A percentile compares a stretch with the other conserved stretches of the same genome.
Conservation (phyloP, 2,797 vertebrate species). For the Oreortyx pictus region DNA sequence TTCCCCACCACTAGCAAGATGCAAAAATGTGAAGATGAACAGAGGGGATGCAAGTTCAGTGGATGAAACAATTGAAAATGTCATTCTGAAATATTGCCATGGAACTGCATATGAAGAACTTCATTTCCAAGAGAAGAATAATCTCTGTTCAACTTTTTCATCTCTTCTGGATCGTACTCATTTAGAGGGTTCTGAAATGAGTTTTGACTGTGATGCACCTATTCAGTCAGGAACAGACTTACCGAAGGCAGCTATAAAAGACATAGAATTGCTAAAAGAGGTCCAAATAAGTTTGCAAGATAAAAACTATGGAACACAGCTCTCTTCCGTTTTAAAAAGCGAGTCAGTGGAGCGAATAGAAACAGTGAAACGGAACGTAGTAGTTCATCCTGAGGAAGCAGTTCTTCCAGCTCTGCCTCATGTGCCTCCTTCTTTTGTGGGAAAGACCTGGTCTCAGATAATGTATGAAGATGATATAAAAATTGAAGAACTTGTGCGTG, state of each 20-base stretch:
- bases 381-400: constrained; percentile 73
- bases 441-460: constrained; percentile 90
- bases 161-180: constrained; percentile 72
- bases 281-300: constrained; percentile 83
- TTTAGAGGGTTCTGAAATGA: constrained; percentile 79
- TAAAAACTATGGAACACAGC: constrained; percentile 81
- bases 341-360: constrained; percentile 10
- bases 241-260: constrained; percentile 68
- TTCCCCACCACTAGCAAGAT: constrained; percentile 51
- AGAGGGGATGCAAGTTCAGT: constrained; percentile 70
- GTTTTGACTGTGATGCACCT: constrained; percentile 84
- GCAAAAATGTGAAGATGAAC: constrained; percentile 28
- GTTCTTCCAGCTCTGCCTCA: constrained; percentile 84
- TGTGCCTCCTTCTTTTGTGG: constrained; percentile 88
- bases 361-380: neutral
- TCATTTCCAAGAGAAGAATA: constrained; percentile 73
- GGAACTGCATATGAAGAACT: constrained; percentile 50
- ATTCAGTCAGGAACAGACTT: constrained; percentile 75
- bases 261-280: constrained; percentile 81
- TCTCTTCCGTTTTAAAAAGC: constrained; percentile 78
- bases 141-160: constrained; percentile 79
- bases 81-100: constrained; percentile 84
- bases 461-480: constrained; percentile 89
- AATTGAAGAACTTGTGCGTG: constrained; percentile 86
- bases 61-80: constrained; percentile 84